Evolutionary conservation across 2,888 invertebrate genomes (phyloP).

Genomic region (Cataglyphis altisquamis): DNA sequence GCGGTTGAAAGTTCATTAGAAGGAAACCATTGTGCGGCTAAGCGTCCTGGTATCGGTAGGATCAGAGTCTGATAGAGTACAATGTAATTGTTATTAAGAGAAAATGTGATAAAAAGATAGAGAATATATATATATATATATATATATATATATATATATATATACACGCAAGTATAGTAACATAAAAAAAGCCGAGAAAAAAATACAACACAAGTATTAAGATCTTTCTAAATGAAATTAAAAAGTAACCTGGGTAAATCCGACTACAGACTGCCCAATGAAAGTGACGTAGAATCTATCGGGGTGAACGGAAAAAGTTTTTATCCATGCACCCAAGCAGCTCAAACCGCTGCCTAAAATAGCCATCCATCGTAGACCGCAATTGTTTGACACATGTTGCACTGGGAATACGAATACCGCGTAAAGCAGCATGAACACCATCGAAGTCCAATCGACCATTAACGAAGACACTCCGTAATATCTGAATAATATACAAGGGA

Average conservation of each 20-base stretch:
- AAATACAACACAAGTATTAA: neutral
- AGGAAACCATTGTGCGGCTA: constrained; percentile 91
- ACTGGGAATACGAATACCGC: constrained; percentile 90
- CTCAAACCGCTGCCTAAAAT: constrained; percentile 88
- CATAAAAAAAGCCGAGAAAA: neutral
- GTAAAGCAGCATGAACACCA: constrained; percentile 90
- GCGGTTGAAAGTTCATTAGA: constrained; percentile 89
- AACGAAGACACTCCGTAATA: constrained; percentile 85
- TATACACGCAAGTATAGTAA: neutral
- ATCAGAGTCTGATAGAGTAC: constrained; percentile 88
- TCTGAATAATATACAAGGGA: constrained; percentile 66
- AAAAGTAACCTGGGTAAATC: constrained; percentile 76
- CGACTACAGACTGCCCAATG: constrained; percentile 88
- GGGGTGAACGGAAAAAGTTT: constrained; percentile 88
- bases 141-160: neutral
- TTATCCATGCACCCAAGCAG: constrained; percentile 89
- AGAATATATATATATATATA: neutral
- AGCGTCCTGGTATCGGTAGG: constrained; percentile 89
- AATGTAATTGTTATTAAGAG: neutral
- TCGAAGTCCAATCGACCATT: constrained; percentile 89
- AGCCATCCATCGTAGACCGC: constrained; percentile 87
- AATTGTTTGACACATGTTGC: constrained; percentile 82
- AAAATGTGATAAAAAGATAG: neutral
- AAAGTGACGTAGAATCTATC: constrained; percentile 89
- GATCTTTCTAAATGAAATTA: neutral